Evolutionary conservation across 2,888 invertebrate genomes (phyloP).

Genomic region (Ethmia dodecea): DNA sequence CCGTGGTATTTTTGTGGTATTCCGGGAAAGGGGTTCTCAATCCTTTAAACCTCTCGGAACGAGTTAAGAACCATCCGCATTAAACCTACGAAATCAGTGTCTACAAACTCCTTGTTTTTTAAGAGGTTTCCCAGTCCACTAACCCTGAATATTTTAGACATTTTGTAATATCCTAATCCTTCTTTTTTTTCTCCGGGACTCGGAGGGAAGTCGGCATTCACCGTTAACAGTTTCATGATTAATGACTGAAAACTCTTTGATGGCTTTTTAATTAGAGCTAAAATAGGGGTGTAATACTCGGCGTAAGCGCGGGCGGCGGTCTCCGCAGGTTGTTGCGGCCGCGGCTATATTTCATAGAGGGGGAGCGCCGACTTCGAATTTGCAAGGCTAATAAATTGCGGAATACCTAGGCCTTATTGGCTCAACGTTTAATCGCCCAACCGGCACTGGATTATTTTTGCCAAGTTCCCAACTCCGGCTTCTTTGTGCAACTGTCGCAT

Average conservation of each 20-base stretch:
- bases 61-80: constrained; percentile 64
- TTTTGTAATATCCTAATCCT: constrained; percentile 73
- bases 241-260: constrained; percentile 78
- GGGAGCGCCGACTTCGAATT: constrained; percentile 60
- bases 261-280: constrained; percentile 79
- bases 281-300: constrained; percentile 72
- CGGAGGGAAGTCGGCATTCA: constrained; percentile 67
- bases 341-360: constrained; percentile 71
- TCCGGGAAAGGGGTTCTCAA: constrained; percentile 57
- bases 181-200: constrained; percentile 59
- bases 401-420: constrained; percentile 74
- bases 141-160: constrained; percentile 69
- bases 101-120: constrained; percentile 25
- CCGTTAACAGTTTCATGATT: constrained; percentile 77
- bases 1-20: constrained; percentile 49
- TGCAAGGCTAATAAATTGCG: constrained; percentile 77
- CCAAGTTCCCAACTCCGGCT: constrained; percentile 35
- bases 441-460: constrained; percentile 60
- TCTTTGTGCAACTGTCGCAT: constrained; percentile 44
- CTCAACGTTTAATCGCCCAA: constrained; percentile 60
- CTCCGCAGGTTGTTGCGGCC: constrained; percentile 58
- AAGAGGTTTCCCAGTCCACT: constrained; percentile 61
- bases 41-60: constrained; percentile 64
- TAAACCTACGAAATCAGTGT: constrained; percentile 57
- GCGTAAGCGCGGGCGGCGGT: constrained; percentile 31